Evolutionary conservation across 2,888 invertebrate species (phyloP).

Genomic region (Drosophila parthenogenetica): DNA sequence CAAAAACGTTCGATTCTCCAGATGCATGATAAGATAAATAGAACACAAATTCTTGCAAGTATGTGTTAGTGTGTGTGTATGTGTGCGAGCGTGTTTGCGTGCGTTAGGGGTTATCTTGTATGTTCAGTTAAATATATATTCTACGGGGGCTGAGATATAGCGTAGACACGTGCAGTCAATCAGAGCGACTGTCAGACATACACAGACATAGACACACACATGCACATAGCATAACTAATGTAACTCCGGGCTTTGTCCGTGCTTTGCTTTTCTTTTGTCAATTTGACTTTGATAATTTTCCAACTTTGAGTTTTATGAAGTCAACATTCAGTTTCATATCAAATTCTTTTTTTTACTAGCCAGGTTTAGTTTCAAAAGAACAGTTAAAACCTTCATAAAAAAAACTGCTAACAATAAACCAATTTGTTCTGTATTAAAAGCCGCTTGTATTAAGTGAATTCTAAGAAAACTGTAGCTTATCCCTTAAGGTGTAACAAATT

Average conservation of each 20-base stretch:
- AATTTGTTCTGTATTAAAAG: too few species aligned
- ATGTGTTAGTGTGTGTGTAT: background rate
- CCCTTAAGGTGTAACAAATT: too few species aligned
- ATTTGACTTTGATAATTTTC: background rate
- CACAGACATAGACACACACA: background rate
- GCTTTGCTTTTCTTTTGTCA: background rate
- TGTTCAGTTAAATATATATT: background rate
- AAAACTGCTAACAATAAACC: too few species aligned
- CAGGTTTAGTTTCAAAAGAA: too few species aligned
- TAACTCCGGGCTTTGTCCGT: background rate
- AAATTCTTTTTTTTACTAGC: too few species aligned
- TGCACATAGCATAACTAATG: background rate
- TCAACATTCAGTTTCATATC: too few species aligned
- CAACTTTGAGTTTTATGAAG: background rate
- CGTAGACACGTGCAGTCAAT: conserved; percentile 54
- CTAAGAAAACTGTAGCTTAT: too few species aligned
- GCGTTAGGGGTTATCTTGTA: conserved; percentile 1
- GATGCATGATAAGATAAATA: conserved; percentile 71
- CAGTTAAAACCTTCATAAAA: too few species aligned
- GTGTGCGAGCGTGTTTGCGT: conserved; percentile 1
- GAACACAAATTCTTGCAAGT: conserved; percentile 56
- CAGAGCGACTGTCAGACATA: conserved; percentile 22
- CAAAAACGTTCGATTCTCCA: conserved; percentile 63
- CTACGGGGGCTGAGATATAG: conserved; percentile 27
- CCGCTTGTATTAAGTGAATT: too few species aligned